Base-by-base conservation (phyloP, 2,113 vertebrate species). In the Scophthalmus maximus region DNA sequence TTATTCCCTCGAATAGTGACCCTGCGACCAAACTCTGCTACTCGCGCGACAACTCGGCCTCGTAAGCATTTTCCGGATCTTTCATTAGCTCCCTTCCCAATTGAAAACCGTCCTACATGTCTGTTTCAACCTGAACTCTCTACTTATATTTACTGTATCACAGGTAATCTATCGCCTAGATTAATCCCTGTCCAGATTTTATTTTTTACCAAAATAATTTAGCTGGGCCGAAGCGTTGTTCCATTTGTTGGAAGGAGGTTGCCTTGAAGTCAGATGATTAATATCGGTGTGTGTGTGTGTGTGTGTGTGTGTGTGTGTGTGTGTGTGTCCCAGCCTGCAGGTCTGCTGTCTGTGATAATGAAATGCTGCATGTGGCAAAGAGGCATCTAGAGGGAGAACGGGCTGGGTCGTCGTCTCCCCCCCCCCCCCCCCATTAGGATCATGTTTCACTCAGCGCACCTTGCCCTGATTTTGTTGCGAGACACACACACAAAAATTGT, bases 351-450 rank as follows among this genome's bases (percentile, higher is more conserved):
- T 81, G 68, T 46, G 57, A 77, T 86, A 88, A 82, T 88, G 73
- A 91, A 88, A 78, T 81, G 56, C 42, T 59, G 57, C 53, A 77
- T 76, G 62, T 70, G 34, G 73, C 64, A 80, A 78, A 76, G 42
- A 66, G 29, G 50, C 51, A 76, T 82, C 57, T 59, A 53, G 53
- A 76, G 63, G 51, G 57, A 74, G 78, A 78, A 80, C 57, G 11
- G 25, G 40, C 63, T 61, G 68, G 85, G 88, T 82, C 26, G 25
- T 50, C n/a, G n/a, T n/a, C n/a, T n/a, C n/a, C n/a, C n/a, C n/a
- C n/a, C n/a, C n/a, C n/a, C n/a, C n/a, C n/a, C n/a, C n/a, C n/a
- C 82, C 84, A 85, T 81, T 69, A 79, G 73, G 59, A 74, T 87
- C 69, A 58, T 79, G 65, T 85, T 83, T 72, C 73, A 62, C 72